Conservation (phyloP, 2,113 vertebrate genomes). For the Syngnathus floridae region DNA sequence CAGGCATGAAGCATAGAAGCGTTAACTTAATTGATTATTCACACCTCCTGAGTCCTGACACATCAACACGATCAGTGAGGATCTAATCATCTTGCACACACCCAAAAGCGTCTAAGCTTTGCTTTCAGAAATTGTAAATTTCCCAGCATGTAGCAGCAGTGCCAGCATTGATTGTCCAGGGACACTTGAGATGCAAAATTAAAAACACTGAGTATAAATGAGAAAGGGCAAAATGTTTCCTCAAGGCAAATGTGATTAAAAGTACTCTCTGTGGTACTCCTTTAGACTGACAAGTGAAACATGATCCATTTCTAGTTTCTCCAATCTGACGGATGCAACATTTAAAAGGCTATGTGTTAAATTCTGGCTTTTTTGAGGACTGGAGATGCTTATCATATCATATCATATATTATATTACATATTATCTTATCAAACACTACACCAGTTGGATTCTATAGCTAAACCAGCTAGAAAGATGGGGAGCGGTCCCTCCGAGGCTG, state of each 20-base stretch:
- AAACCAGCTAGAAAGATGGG: no score
- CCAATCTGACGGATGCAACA: neutral
- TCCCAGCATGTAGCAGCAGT: neutral
- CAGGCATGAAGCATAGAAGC: neutral
- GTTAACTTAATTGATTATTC: neutral
- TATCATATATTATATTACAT: no score
- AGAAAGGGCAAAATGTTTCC: neutral
- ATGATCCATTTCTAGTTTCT: neutral
- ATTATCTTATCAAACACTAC: no score
- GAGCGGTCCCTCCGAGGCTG: no score
- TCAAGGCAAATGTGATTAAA: neutral
- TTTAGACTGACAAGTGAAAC: neutral
- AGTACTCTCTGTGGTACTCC: neutral
- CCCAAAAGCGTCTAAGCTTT: neutral
- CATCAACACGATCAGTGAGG: neutral
- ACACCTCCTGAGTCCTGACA: neutral
- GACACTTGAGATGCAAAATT: neutral
- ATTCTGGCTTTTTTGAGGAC: neutral
- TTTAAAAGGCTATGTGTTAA: neutral
- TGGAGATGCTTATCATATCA: neutral
- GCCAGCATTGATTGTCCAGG: neutral
- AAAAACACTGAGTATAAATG: neutral
- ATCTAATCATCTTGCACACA: constrained; percentile 3
- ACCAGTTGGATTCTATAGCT: no score
- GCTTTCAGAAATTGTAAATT: constrained; percentile 2